Evolutionary conservation across 2,797 vertebrate species (phyloP).

Genomic region (Melanotaenia boesemani): DNA sequence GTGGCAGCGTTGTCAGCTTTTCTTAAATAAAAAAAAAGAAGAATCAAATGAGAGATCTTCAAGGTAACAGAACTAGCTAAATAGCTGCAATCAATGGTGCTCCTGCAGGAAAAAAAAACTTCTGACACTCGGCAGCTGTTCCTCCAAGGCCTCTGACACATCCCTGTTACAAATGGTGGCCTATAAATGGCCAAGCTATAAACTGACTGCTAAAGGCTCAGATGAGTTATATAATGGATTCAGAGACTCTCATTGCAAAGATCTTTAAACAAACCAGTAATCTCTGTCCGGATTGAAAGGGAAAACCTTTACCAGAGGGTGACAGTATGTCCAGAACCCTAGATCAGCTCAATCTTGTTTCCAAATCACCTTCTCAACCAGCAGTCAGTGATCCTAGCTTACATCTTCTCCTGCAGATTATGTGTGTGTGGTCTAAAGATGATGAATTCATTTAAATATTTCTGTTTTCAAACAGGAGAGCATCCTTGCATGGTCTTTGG

Average conservation of each 20-base stretch:
- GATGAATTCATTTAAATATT: neutral
- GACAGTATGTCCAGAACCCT: constrained; percentile 31
- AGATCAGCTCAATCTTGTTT: constrained; percentile 10
- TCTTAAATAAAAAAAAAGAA: neutral
- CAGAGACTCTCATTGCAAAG: constrained; percentile 47
- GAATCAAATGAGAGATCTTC: neutral
- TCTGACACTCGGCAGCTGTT: neutral
- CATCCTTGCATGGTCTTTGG: neutral
- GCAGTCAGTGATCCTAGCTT: neutral
- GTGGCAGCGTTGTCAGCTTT: neutral
- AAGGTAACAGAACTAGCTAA: constrained; percentile 12
- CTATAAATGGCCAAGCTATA: constrained; percentile 60
- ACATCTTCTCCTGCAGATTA: neutral
- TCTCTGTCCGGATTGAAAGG: constrained; percentile 72
- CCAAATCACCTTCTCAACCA: neutral
- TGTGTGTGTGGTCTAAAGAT: neutral
- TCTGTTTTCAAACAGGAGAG: neutral
- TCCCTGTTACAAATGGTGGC: constrained; percentile 23
- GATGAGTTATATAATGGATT: constrained; percentile 73
- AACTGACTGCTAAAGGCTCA: constrained; percentile 66
- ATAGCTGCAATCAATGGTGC: constrained; percentile 9
- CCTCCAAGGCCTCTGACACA: constrained; percentile 19
- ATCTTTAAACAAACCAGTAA: constrained; percentile 70
- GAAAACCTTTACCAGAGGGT: constrained; percentile 46
- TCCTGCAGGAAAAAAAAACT: constrained; percentile 3